Percentiles rank a stretch among this genome's conserved stretches.
Conservation (phyloP, 2,113 vertebrate genomes). For the Sisor rabdophorus region DNA sequence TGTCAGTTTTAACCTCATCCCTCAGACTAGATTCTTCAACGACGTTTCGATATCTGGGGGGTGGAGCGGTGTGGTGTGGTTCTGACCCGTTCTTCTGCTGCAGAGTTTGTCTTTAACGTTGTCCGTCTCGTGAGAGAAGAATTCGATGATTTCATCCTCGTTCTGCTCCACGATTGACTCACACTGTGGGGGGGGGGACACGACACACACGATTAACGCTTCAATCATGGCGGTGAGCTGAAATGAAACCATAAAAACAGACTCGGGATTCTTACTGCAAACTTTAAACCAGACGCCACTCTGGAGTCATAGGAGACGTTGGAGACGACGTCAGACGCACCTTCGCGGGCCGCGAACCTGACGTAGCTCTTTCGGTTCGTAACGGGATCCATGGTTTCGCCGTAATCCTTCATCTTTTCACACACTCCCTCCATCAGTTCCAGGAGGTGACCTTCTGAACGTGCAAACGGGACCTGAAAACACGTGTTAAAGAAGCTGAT, state of each 20-base stretch:
- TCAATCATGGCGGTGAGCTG: neutral
- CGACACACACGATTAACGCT: neutral
- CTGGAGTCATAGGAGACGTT: conserved; percentile 80
- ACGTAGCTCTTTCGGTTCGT: conserved; percentile 80
- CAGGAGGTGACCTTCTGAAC: conserved; percentile 87
- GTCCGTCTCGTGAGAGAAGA: conserved; percentile 84
- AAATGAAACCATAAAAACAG: neutral
- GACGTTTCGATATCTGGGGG: no score
- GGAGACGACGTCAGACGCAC: conserved; percentile 78
- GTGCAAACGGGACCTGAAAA: conserved; percentile 83
- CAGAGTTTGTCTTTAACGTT: conserved; percentile 94
- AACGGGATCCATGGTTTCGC: conserved; percentile 73
- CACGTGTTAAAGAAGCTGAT: neutral
- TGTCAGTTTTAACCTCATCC: no score
- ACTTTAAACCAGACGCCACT: conserved; percentile 81
- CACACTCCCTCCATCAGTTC: conserved; percentile 89
- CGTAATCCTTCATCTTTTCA: conserved; percentile 92
- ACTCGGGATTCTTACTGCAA: conserved; percentile 75
- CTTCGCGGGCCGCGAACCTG: conserved; percentile 76
- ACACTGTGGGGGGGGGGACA: conserved; percentile 68
- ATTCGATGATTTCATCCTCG: conserved; percentile 93
- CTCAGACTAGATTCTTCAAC: neutral
- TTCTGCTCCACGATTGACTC: conserved; percentile 91
- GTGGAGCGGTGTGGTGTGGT: neutral
- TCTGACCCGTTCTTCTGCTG: conserved; percentile 87